These are phyloP conservation scores for Hydropsyche betteni DNA, from an alignment of 2,888 invertebrate species.

Conservation along the genomic window DNA sequence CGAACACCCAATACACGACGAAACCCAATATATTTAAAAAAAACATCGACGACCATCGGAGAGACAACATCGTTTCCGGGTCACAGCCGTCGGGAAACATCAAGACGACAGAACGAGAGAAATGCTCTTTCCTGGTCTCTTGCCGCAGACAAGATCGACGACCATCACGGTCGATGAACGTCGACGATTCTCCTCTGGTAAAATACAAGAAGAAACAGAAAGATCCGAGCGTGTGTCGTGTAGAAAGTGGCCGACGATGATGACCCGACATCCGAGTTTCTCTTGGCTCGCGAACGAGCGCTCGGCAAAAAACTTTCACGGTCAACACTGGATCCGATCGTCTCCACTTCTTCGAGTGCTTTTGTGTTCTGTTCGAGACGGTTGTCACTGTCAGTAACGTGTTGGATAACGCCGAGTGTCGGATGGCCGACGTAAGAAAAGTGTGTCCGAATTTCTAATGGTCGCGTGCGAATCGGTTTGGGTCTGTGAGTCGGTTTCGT, in stretches of 20 bases:
- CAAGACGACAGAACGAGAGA: constrained; percentile 9
- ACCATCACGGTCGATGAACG: constrained; percentile 16
- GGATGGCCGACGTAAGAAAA: too few species aligned
- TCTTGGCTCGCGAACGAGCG: constrained; percentile 7
- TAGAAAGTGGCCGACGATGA: constrained; percentile 18
- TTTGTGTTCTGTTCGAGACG: too few species aligned
- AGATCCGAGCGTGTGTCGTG: constrained; percentile 15
- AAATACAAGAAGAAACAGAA: neutral
- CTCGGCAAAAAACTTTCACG: constrained; percentile 19
- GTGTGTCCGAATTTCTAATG: too few species aligned
- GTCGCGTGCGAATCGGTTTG: too few species aligned
- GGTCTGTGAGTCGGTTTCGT: too few species aligned
- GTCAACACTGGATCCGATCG: neutral
- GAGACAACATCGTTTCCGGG: constrained; percentile 13
- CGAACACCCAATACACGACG: too few species aligned
- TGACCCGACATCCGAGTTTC: constrained; percentile 19
- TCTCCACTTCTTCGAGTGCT: too few species aligned
- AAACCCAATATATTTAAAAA: too few species aligned
- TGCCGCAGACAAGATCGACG: constrained; percentile 6
- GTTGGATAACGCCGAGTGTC: too few species aligned
- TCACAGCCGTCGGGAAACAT: constrained; percentile 5
- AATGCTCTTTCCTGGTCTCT: constrained; percentile 19
- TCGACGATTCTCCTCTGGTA: neutral
- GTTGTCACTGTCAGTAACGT: too few species aligned
- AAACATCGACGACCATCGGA: neutral